Evolutionary conservation across 2,888 invertebrate genomes (phyloP), one percentile per base, ranked within the genome.

Genomic region (Gastrophysa polygoni): DNA sequence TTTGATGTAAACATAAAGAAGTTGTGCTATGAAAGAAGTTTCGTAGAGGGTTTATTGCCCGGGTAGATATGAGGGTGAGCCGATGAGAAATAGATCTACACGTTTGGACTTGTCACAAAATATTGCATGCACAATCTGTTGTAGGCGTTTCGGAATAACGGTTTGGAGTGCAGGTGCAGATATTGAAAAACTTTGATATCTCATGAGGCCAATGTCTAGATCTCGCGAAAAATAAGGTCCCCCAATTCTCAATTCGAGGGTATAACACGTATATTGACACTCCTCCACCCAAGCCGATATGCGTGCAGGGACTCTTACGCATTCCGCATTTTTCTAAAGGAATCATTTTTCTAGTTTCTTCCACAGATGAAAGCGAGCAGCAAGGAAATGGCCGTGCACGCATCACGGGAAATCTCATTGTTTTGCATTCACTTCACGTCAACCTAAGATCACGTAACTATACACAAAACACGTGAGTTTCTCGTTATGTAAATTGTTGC

Each of bases 91-190:
- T 75, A 38, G 38, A 68, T 73, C 72, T 68, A 67, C 70, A 73
- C 74, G 72, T 69, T 72, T 72, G 71, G 71, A 72, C 71, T 73
- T 72, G 73, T 75, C 74, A 74, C 73, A 75, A 74, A 76, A 74
- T 75, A 74, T 75, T 75, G 75, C 72, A 68, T 73, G 70, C 70
- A 71, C 73, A 74, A 74, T 71, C 74, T 75, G 74, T 72, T 71
- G 69, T 60, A 64, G 66, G 68, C 68, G 64, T 69, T 67, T 67
- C 63, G 61, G 61, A 49, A 65, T 55, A 66, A 57, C 51, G 7
- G 3, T 5, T 24, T 24, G 24, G 24, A 5, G 7, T 24, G 7
- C n/a, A n/a, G 11, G 49, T 21, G 17, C 29, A 17, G 14, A 50
- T 28, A 50, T 24, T 28, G 28, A 28, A 29, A 28, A 28, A 28